Evolutionary conservation across 1,140 invertebrate species (phyloP).

Genomic region (Pseudobourletiella spinata): DNA sequence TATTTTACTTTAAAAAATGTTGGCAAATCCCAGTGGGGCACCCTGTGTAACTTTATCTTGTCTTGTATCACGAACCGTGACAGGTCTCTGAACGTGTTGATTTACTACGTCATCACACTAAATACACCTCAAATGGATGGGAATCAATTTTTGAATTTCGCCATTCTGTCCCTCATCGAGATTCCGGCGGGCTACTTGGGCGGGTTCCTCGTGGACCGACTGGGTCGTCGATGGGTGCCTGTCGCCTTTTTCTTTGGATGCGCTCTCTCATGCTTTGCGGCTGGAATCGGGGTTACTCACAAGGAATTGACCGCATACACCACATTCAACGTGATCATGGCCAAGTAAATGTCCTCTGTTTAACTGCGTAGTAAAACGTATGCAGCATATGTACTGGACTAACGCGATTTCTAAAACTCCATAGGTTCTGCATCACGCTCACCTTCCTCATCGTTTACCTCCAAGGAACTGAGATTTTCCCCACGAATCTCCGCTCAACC

Average conservation of each 20-base stretch:
- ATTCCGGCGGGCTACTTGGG: conserved; percentile 42
- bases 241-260: conserved; percentile 23
- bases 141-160: conserved; percentile 59
- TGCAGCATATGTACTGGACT: neutral
- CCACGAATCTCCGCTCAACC: conserved; percentile 56
- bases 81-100: conserved; percentile 21
- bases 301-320: neutral
- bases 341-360: conserved; percentile 7
- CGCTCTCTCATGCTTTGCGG: conserved; percentile 8
- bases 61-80: too few species aligned
- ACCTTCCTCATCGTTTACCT: conserved; percentile 41
- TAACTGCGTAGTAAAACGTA: neutral
- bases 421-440: conserved; percentile 41
- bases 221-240: conserved; percentile 32
- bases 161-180: conserved; percentile 52
- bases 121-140: conserved; percentile 53
- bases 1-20: too few species aligned
- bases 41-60: too few species aligned
- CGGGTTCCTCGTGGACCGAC: conserved; percentile 19
- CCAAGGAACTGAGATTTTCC: conserved; percentile 57
- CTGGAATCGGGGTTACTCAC: conserved; percentile 9
- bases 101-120: conserved; percentile 50
- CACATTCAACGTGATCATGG: neutral
- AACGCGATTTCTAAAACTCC: too few species aligned
- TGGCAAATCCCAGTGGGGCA: too few species aligned